Evolutionary conservation across 1,140 invertebrate genomes (phyloP).

Genomic region (Microplitis mediator): DNA sequence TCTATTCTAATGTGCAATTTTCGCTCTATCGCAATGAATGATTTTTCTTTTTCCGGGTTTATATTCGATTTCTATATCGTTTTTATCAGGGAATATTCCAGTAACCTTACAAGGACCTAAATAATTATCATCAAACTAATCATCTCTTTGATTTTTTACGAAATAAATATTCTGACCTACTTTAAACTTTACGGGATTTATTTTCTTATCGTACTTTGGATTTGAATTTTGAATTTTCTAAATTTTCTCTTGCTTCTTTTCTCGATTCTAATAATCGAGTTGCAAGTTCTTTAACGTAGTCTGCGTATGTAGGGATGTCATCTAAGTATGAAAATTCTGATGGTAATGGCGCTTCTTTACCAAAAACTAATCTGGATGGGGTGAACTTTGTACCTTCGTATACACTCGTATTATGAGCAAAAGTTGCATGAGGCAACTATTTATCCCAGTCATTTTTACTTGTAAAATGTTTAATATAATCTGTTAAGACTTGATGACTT

Average conservation of each 20-base stretch:
- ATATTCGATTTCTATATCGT: background rate
- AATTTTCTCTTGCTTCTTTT: constrained; percentile 8
- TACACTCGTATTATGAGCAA: constrained; percentile 31
- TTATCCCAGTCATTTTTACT: constrained; percentile 47
- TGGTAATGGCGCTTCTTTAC: background rate
- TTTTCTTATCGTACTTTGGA: constrained; percentile 17
- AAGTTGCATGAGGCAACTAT: constrained; percentile 37
- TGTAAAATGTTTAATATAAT: constrained; percentile 40
- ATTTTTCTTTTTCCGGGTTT: constrained; percentile 14
- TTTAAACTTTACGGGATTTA: background rate
- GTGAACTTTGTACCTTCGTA: constrained; percentile 19
- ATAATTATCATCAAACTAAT: constrained; percentile 9
- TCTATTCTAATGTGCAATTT: too few species aligned
- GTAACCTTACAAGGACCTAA: constrained; percentile 15
- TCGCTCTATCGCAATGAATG: background rate
- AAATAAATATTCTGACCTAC: background rate
- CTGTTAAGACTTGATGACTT: constrained; percentile 33
- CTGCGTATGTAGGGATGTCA: background rate
- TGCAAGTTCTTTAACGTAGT: background rate
- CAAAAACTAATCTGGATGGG: constrained; percentile 18
- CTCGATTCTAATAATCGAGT: background rate
- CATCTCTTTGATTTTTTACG: background rate
- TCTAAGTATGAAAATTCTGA: background rate
- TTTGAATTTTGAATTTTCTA: constrained; percentile 9
- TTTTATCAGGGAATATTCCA: constrained; percentile 10